Base-by-base conservation (phyloP, 2,113 vertebrate species). In the Ardeotis arabs region DNA sequence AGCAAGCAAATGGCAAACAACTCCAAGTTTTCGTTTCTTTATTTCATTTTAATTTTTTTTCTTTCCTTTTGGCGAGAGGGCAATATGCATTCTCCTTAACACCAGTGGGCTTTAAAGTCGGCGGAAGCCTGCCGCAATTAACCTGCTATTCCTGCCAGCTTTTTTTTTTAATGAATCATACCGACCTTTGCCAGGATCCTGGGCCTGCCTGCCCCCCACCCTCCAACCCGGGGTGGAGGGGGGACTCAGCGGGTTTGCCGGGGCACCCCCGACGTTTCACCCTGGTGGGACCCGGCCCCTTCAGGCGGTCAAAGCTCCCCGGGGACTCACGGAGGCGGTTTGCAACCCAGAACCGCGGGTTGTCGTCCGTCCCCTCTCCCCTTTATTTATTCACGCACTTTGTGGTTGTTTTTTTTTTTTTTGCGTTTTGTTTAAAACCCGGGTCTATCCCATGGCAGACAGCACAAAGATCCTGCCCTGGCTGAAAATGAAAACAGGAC, bases 141-240 rank as follows among this genome's bases (percentile, higher is more conserved):
- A 76, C 22, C 19, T 75, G 49, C 58, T 68, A 16, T 12, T 64
- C 14, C 11, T 5, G 5, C 13, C n/a, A 37, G 4, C 3, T 35
- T 70, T 35, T 58, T 33, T 9, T 35, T 58, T 33, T 20, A 10
- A 58, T 23, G 6, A 25, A 44, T 58, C 33, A 14, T 8, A 85
- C 9, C 1, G 3, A 47, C 45, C n/a, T 87, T 66, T 70, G 39
- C 56, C 12, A n/a, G 27, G 6, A 55, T 56, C 12, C 24, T 6
- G 23, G 52, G 47, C 79, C 64, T 86, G 47, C n/a, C 12, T 93
- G 33, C 2, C 7, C 15, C 45, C 27, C 17, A 27, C 1, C 5
- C 15, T 24, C 7, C 4, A 44, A 3, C 8, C 5, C 17, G 3
- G 5, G 4, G 21, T 24, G 50, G 50, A 25, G 15, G 18, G 1